Conservation (phyloP, 2,888 invertebrate species). For the Julus scanicus region DNA sequence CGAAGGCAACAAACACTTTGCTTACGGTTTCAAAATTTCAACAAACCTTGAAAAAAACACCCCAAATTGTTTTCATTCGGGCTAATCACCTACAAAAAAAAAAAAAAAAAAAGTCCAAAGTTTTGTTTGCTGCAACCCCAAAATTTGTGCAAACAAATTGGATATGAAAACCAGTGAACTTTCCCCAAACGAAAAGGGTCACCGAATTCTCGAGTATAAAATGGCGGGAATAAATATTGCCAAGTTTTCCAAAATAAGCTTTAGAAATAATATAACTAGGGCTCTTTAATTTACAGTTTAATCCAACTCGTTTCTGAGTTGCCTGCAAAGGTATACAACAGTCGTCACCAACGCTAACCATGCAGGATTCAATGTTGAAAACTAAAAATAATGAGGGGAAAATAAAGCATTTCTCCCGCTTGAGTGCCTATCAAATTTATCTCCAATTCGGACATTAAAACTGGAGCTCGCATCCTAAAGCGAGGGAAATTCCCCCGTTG, state of each 20-base stretch:
- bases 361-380: too few relatives aligned
- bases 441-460: neutral
- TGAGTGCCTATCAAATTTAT: neutral
- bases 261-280: too few relatives aligned
- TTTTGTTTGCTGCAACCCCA: neutral
- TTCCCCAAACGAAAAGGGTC: neutral
- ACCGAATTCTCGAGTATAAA: too few relatives aligned
- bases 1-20: too few relatives aligned
- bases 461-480: too few relatives aligned
- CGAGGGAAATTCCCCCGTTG: neutral
- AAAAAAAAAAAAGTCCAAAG: neutral
- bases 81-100: neutral
- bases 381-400: neutral
- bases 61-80: neutral
- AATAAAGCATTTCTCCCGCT: neutral
- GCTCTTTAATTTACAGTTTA: neutral
- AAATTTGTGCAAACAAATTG: conserved; percentile 15
- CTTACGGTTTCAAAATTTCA: too few relatives aligned
- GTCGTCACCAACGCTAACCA: neutral
- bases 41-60: neutral
- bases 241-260: too few relatives aligned
- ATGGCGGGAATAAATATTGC: too few relatives aligned
- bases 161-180: neutral
- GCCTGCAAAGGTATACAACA: neutral
- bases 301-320: neutral